phyloP scores from a whole-genome alignment of 2,113 vertebrate species.

The Athene noctua region DNA sequence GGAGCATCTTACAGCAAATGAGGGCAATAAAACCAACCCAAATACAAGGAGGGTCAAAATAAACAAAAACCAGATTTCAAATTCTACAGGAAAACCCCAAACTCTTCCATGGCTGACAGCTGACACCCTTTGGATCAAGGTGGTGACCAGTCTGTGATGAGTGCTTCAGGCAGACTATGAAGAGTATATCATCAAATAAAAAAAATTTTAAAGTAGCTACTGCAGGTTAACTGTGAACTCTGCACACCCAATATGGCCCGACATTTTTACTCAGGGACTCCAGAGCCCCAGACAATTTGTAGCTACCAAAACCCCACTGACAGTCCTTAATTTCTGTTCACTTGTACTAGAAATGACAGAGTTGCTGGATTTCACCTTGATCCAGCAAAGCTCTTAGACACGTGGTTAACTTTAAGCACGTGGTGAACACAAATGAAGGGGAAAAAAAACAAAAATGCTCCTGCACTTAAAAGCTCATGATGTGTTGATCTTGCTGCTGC shows the following conservation, averaged over 20 bases:
- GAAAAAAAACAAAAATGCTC: neutral
- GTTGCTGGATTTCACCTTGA: neutral
- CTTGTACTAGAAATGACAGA: neutral
- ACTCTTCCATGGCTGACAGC: neutral
- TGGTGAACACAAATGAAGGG: neutral
- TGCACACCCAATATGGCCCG: neutral
- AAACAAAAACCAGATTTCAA: neutral
- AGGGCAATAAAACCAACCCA: neutral
- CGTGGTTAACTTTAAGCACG: neutral
- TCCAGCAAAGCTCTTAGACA: neutral
- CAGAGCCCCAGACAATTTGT: neutral
- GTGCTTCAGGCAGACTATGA: neutral
- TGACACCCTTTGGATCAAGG: neutral
- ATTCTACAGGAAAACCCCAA: neutral
- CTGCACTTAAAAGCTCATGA: neutral
- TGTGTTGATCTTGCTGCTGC: neutral
- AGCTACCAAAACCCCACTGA: neutral
- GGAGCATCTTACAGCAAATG: accelerated
- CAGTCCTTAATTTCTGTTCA: neutral
- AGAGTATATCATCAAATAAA: neutral
- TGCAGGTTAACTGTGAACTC: neutral
- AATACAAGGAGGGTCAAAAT: neutral
- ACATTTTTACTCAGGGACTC: neutral
- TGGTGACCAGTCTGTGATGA: neutral
- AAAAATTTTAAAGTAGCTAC: neutral